phyloP scores from a whole-genome alignment of 2,797 vertebrate species.

The Morus bassanus region DNA sequence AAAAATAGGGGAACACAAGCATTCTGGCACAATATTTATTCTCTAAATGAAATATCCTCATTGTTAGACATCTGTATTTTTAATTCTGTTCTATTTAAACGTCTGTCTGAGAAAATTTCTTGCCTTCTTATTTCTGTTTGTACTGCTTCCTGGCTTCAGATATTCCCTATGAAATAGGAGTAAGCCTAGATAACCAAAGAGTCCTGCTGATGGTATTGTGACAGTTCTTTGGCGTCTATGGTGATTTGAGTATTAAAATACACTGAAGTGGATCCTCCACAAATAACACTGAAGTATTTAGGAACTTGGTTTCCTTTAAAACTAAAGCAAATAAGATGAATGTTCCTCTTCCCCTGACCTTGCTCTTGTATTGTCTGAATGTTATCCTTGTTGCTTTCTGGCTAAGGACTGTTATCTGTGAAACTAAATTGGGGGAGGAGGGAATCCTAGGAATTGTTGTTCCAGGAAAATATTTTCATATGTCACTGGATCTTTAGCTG shows the following conservation, averaged over 20 bases:
- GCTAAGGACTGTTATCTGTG: background rate
- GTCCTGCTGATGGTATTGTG: background rate
- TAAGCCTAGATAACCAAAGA: background rate
- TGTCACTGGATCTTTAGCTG: background rate
- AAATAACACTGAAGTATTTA: background rate
- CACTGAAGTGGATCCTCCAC: background rate
- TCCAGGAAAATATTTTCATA: background rate
- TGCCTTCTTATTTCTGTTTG: background rate
- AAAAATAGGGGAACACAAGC: background rate
- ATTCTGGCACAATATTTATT: background rate
- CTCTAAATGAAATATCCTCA: background rate
- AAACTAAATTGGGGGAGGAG: background rate
- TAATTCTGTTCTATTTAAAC: background rate
- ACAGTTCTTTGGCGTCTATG: background rate
- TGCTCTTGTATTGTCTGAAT: background rate
- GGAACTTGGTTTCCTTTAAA: background rate
- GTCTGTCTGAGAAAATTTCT: background rate
- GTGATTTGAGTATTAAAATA: background rate
- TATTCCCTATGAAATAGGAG: background rate
- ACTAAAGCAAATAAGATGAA: background rate
- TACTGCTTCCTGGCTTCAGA: background rate
- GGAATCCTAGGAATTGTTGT: background rate
- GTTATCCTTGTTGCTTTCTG: background rate
- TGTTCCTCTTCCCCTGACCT: background rate
- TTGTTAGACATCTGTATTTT: background rate